Percentiles rank a stretch among this genome's conserved stretches.
Conservation (phyloP, 1,140 invertebrate species). For the Habropoda laboriosa region DNA sequence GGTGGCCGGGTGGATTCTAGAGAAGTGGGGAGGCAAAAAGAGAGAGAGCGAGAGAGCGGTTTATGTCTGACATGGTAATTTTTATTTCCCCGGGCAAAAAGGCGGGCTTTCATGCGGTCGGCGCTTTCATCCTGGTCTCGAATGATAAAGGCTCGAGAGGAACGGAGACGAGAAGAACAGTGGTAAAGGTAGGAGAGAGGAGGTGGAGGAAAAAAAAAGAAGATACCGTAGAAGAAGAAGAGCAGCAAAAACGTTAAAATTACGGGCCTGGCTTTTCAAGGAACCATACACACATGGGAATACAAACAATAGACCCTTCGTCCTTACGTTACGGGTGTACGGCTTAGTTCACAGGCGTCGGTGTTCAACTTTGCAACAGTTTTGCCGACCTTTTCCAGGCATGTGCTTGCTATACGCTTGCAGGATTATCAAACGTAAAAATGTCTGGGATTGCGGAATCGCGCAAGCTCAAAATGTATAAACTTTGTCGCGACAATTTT, state of each 20-base stretch:
- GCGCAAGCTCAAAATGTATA: constrained; percentile 6
- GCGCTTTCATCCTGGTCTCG: constrained; percentile 67
- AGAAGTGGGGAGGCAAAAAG: constrained; percentile 8
- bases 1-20: no score
- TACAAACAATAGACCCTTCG: constrained; percentile 60
- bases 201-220: not conserved
- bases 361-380: constrained; percentile 37
- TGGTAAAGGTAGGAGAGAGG: not conserved
- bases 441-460: constrained; percentile 15
- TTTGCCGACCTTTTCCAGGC: constrained; percentile 31
- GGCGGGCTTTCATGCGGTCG: constrained; percentile 68
- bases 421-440: constrained; percentile 40
- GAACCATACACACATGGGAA: constrained; percentile 60
- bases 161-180: constrained; percentile 25
- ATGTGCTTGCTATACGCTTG: not conserved
- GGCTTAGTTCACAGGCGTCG: constrained; percentile 22
- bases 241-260: constrained; percentile 67
- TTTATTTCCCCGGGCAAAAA: constrained; percentile 69
- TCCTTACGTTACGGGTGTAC: constrained; percentile 48
- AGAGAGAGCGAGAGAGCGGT: constrained; percentile 46
- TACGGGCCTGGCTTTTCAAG: constrained; percentile 65
- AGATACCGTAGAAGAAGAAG: not conserved
- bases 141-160: constrained; percentile 62
- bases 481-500: constrained; percentile 9
- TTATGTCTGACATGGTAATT: constrained; percentile 71